Conservation (phyloP, 2,797 vertebrate genomes). For the Anabas testudineus region DNA sequence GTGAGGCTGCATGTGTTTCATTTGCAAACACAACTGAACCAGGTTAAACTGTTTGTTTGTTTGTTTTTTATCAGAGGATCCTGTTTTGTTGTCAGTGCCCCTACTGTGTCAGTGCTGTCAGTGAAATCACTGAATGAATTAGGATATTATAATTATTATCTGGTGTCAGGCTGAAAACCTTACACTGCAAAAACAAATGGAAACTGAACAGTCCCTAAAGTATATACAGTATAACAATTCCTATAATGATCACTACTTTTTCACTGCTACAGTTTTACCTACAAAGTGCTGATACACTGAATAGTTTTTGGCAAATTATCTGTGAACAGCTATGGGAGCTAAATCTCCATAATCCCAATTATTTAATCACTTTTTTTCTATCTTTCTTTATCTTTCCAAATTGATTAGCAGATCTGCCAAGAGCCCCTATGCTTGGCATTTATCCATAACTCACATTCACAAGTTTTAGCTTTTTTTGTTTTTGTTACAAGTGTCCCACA, state of each 20-base stretch:
- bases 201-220: too few relatives aligned
- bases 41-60: too few relatives aligned
- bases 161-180: not conserved
- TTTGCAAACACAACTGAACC: too few relatives aligned
- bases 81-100: not conserved
- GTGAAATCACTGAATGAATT: not conserved
- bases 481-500: conserved; percentile 69
- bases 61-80: too few relatives aligned
- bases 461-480: conserved; percentile 61
- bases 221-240: not conserved
- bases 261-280: not conserved
- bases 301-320: not conserved
- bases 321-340: conserved; percentile 11
- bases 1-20: too few relatives aligned
- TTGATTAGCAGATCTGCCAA: conserved; percentile 48
- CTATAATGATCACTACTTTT: not conserved
- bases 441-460: conserved; percentile 66
- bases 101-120: not conserved
- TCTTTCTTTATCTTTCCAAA: conserved; percentile 29
- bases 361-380: conserved; percentile 23
- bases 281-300: not conserved
- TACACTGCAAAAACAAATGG: not conserved
- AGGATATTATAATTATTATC: not conserved
- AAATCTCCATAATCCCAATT: conserved; percentile 19
- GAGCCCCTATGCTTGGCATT: conserved; percentile 58